Evolutionary conservation across 2,113 vertebrate species (phyloP), one percentile per base, ranked within the genome.

Genomic region (Psittacula cyanocephala): DNA sequence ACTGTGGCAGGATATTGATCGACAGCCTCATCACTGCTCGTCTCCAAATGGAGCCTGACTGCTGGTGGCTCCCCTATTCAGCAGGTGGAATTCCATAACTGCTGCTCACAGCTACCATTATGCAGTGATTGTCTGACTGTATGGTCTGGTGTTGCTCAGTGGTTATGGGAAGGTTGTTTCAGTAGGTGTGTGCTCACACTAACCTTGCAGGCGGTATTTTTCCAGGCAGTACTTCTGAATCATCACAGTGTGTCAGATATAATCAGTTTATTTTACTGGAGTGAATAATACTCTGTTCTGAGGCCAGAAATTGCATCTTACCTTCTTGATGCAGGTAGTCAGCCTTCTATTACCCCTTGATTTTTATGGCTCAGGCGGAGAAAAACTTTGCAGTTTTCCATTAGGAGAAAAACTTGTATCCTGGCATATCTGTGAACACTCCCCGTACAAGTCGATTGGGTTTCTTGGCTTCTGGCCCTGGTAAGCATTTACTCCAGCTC

Each of bases 151-250:
- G 6, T 10, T 64, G 77, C 67, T 57, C 10, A 12, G 23, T 50
- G 35, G 46, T 35, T 7, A 47, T 55, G 84, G 76, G 86, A 33
- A 93, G 88, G 86, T 68, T 91, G 95, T 96, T 81, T 68, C 75
- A 86, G 63, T 50, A 97, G 95, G 77, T 89, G 91, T 92, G 86
- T 95, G 92, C 80, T 95, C 88, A 20, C 19, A 17, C 70, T 6
- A 3, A 67, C 83, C 89, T 96, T 35, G 37, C 93, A 86, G 92
- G 91, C 69, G 0, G 8, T 95, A 39, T 94, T 95, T 97, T 96
- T 93, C 83, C 88, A 95, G 65, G 88, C 83, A 75, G 8, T 64
- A 2, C 83, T 92, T 70, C 17, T 60, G 80, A 89, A 86, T 94
- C 70, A 29, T 83, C 76, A 2, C 1, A 70, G 41, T 16, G n/a